These are phyloP conservation scores for Pyralis farinalis DNA, from an alignment of 2,888 invertebrate species.

Conservation along the genomic window DNA sequence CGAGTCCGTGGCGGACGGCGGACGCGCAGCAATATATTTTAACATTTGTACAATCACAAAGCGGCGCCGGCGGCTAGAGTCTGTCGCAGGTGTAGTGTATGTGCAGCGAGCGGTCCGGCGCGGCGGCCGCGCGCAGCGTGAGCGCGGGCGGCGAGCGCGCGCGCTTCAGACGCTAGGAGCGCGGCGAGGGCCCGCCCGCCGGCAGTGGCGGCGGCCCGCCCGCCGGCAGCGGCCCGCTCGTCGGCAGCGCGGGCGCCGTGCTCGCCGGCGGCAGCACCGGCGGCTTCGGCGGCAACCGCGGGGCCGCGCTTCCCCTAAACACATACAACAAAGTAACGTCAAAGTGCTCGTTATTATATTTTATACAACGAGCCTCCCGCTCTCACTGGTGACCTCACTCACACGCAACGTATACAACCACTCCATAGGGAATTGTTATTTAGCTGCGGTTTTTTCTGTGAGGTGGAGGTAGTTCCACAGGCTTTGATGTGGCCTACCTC, in stretches of 20 bases:
- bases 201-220: conserved; percentile 4
- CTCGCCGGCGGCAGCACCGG: conserved; percentile 5
- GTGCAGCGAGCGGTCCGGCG: conserved; percentile 16
- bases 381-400: no score
- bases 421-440: no score
- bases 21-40: background rate
- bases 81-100: conserved; percentile 28
- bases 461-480: no score
- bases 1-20: no score
- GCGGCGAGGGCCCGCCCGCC: conserved; percentile 8
- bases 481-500: no score
- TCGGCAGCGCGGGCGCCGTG: conserved; percentile 52
- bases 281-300: conserved; percentile 64
- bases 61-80: background rate
- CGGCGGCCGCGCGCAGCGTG: conserved; percentile 15
- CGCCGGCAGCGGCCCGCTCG: conserved; percentile 39
- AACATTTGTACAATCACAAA: background rate
- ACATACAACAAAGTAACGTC: no score
- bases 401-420: no score
- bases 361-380: no score
- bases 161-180: conserved; percentile 6
- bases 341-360: no score
- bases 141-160: conserved; percentile 7
- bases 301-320: no score
- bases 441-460: no score